A percentile compares a stretch with the other conserved stretches of the same genome.
These are phyloP conservation scores for Cryptotermes secundus DNA, from an alignment of 1,140 invertebrate genomes.

Conservation along the genomic window DNA sequence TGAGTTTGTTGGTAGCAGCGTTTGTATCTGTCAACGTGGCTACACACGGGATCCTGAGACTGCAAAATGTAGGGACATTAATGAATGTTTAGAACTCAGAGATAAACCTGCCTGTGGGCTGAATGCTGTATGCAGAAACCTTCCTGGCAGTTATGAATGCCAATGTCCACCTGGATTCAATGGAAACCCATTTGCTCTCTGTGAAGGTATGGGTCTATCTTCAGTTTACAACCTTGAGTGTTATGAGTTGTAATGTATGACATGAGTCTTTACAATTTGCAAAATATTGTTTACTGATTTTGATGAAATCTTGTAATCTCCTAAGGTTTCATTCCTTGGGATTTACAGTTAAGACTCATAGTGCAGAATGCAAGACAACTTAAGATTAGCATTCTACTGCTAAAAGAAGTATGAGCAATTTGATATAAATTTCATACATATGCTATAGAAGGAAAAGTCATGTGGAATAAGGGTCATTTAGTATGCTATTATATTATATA, in stretches of 20 bases:
- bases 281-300: neutral
- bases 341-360: too few species aligned
- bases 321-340: too few species aligned
- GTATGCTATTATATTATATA: too few species aligned
- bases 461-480: too few species aligned
- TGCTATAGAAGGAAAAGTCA: too few species aligned
- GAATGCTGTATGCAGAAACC: constrained; percentile 87
- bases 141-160: constrained; percentile 92
- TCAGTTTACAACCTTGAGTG: neutral
- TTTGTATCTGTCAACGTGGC: constrained; percentile 85
- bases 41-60: constrained; percentile 70
- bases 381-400: too few species aligned
- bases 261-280: neutral
- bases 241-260: constrained; percentile 24
- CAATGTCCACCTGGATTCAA: constrained; percentile 83
- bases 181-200: constrained; percentile 83
- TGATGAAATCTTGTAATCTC: too few species aligned
- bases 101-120: constrained; percentile 77
- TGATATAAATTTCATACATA: too few species aligned
- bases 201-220: constrained; percentile 58
- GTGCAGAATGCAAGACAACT: too few species aligned
- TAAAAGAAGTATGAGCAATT: too few species aligned
- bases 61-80: constrained; percentile 79
- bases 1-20: constrained; percentile 67
- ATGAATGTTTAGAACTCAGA: constrained; percentile 77